A percentile compares a stretch with the other conserved stretches of the same genome.
Evolutionary conservation across 1,140 invertebrate genomes (phyloP).

Genomic region (Globodera rostochiensis): DNA sequence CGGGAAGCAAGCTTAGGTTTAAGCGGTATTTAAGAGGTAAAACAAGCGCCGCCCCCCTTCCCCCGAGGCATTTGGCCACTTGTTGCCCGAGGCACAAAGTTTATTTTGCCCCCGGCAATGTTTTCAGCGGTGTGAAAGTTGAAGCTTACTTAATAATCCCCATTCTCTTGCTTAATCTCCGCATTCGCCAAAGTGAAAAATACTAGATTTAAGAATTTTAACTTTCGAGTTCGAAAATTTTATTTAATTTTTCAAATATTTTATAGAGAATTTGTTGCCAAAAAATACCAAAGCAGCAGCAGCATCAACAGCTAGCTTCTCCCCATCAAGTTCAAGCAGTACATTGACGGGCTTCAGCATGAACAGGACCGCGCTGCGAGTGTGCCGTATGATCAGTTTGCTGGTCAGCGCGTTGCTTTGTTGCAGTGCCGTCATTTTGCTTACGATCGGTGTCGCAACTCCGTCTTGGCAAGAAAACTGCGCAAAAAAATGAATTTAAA

Average conservation of each 20-base stretch:
- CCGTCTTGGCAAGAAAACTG: constrained; percentile 18
- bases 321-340: background rate
- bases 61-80: too few relatives aligned
- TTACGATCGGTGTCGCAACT: constrained; percentile 16
- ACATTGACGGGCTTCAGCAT: background rate
- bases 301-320: background rate
- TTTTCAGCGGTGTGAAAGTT: too few relatives aligned
- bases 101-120: too few relatives aligned
- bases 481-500: background rate
- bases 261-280: background rate
- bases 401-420: constrained; percentile 15
- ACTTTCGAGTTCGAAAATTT: background rate
- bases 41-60: too few relatives aligned
- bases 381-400: constrained; percentile 15
- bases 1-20: too few relatives aligned
- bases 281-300: background rate
- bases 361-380: constrained; percentile 17
- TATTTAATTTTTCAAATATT: background rate
- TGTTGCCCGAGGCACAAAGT: too few relatives aligned
- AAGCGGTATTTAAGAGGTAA: too few relatives aligned
- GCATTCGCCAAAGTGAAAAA: background rate
- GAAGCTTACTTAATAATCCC: too few relatives aligned
- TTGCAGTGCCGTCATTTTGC: background rate
- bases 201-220: background rate
- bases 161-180: background rate